Base-by-base conservation (phyloP, 2,888 invertebrate species). In the Flabesymbios commensalis region DNA sequence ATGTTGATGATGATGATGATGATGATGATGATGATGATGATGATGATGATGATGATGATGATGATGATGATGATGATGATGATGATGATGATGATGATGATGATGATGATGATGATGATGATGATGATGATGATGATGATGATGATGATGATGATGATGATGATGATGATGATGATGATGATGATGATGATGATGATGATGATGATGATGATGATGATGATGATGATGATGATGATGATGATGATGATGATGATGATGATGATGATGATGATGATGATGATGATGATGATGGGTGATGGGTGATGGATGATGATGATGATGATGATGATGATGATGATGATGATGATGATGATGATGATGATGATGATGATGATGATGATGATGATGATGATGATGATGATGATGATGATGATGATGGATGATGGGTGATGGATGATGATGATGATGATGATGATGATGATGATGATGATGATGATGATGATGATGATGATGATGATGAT, bases 381-480 rank as follows among this genome's bases (percentile, higher is more conserved):
- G 32, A 51, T 51, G 17, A 51, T 51, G 32, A 29, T 28, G 29
- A 48, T 2, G 5, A 3, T 48, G 10, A 26, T 26, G 28, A 48
- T 2, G 22, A 24, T 43, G 26, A 24, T 43, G 22, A 7, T 31
- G 57, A 48, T 48, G 26, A 36, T 48, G 32, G 26, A 48, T 33
- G 10, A 24, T 26, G 26, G 47, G 36, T 33, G 47, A 48, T 19
- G 29, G 48, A 32, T 32, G 45, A 57, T 48, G 36, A 47, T 7
- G 47, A 26, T 7, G 26, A 14, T 22, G 26, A 17, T 24, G 22
- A 26, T 10, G 43, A 22, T 26, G n/a, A n/a, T n/a, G n/a, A n/a
- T n/a, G n/a, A n/a, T n/a, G 4, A 56, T 56, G 47, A 26, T 48
- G 47, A 47, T 57, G 57, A 47, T 57, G 32, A 24, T 57, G 57